phyloP scores from a whole-genome alignment of 2,113 vertebrate genomes.

The Cathartes aura region DNA sequence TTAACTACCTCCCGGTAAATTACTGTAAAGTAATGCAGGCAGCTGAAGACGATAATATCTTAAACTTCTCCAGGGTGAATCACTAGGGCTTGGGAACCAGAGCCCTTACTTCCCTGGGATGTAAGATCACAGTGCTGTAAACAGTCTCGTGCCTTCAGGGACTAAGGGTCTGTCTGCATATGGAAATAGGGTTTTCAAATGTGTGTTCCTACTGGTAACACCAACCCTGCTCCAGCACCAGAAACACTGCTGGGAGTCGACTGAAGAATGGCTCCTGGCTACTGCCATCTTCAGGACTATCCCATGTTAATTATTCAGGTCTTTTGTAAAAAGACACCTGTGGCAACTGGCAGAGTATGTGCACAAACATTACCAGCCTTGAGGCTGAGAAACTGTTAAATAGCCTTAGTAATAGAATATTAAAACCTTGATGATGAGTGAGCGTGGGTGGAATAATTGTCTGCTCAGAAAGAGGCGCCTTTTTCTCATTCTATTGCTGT shows the following conservation, averaged over 20 bases:
- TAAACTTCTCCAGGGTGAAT: neutral
- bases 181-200: neutral
- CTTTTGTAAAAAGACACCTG: slow-evolving; percentile 15
- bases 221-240: neutral
- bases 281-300: neutral
- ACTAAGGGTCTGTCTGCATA: neutral
- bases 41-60: neutral
- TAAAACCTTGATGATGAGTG: neutral
- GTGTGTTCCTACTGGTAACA: neutral
- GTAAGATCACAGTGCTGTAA: neutral
- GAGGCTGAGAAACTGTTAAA: slow-evolving; percentile 44
- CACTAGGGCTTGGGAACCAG: neutral
- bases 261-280: neutral
- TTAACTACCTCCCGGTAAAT: neutral
- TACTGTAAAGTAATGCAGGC: neutral
- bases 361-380: neutral
- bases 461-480: neutral
- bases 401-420: slow-evolving; percentile 11
- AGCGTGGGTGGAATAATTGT: slow-evolving; percentile 29
- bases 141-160: neutral
- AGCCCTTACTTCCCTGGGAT: neutral
- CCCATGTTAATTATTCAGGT: neutral
- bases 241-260: neutral
- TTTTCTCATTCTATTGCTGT: slow-evolving; percentile 22
- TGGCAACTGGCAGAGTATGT: slow-evolving; percentile 34